A percentile compares a stretch with the other conserved stretches of the same genome.
Evolutionary conservation across 1,140 invertebrate species (phyloP).

Genomic region (Anoplophora glabripennis): DNA sequence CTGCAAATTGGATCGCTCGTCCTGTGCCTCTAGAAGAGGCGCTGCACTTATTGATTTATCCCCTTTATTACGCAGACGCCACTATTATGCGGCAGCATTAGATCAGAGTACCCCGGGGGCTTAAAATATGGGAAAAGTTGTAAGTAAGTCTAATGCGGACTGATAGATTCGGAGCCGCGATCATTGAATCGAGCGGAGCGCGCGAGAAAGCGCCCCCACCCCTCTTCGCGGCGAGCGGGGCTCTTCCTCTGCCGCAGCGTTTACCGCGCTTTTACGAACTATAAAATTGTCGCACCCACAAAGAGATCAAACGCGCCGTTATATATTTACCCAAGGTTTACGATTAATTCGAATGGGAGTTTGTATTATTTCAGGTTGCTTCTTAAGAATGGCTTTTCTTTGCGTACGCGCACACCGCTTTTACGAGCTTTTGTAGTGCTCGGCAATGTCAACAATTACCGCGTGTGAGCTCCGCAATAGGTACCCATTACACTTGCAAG

Average conservation of each 20-base stretch:
- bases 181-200: conserved; percentile 41
- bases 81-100: conserved; percentile 36
- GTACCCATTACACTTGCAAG: background rate
- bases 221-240: conserved; percentile 30
- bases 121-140: conserved; percentile 46
- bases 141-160: conserved; percentile 43
- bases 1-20: conserved; percentile 16
- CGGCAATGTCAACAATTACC: conserved; percentile 15
- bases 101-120: conserved; percentile 33
- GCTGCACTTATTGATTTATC: conserved; percentile 35
- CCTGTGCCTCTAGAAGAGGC: background rate
- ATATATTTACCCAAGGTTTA: conserved; percentile 45
- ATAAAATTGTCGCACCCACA: conserved; percentile 44
- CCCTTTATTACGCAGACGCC: conserved; percentile 24
- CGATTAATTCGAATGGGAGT: conserved; percentile 41
- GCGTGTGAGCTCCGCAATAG: conserved; percentile 6
- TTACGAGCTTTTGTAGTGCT: conserved; percentile 32
- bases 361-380: conserved; percentile 46
- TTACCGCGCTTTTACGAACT: conserved; percentile 38
- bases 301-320: conserved; percentile 43
- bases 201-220: conserved; percentile 19
- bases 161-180: conserved; percentile 43
- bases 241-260: conserved; percentile 11
- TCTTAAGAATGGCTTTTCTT: conserved; percentile 38
- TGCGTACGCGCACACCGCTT: conserved; percentile 19